Base-by-base conservation (phyloP, 2,888 invertebrate genomes). In the Parochlus steinenii region DNA sequence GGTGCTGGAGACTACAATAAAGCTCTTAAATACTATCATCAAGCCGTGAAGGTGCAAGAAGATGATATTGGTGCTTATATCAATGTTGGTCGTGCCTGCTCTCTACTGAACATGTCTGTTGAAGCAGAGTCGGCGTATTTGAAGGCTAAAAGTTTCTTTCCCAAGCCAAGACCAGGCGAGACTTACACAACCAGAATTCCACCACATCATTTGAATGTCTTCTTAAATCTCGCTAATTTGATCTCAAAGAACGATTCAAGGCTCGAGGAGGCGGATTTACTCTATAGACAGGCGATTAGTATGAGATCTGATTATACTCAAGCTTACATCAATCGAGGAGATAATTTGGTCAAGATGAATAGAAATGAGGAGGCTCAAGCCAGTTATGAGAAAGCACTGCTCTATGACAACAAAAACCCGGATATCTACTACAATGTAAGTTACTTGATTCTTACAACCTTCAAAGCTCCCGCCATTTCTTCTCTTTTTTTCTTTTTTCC, bases 51-150 rank as follows among this genome's bases (percentile, higher is more conserved):
- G 51, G 90, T 93, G 6, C 95, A 95, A 58, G 79, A 82, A 10
- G 93, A 93, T 54, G 93, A 95, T 42, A 87, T 93, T 30, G 93
- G 93, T 1, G 92, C 93, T 5, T 90, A 93, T 55, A 93, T 95
- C 47, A 95, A 95, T 61, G 93, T 95, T 4, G 95, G 93, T 10
- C 67, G 95, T 42, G 92, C 93, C 0, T 89, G 82, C 59, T 92
- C 89, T 58, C 86, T 89, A 53, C 62, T 95, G 42, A 83, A 87
- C 55, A 70, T 73, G 67, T 81, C 74, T 54, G 70, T 73, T 47
- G 85, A 90, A 55, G 93, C 95, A 0, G 93, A 95, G 62, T 77
- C 80, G 45, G 90, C 92, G 2, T 95, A 92, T 55, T 67, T 86
- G 33, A 77, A 71, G 58, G 90, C 90, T 2, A 90, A 90, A 55